Conservation (phyloP, 2,113 vertebrate genomes). For the Aphelocoma coerulescens region DNA sequence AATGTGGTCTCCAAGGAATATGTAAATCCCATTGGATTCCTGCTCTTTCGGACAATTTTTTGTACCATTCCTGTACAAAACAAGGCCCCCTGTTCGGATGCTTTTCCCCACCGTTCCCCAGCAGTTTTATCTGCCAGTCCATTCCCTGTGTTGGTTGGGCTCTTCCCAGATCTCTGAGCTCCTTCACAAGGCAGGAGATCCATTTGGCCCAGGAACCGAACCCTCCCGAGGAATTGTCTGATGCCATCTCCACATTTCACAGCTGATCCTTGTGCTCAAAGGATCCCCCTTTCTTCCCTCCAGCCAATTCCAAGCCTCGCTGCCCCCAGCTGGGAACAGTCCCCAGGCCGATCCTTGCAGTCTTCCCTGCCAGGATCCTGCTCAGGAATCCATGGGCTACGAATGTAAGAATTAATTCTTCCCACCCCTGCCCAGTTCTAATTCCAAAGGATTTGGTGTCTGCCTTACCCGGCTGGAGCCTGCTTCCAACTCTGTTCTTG, state of each 20-base stretch:
- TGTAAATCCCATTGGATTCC: too few species aligned
- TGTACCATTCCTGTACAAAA: background rate
- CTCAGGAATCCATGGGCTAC: background rate
- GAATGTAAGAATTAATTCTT: background rate
- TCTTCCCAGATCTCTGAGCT: background rate
- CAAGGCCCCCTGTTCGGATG: fast-evolving
- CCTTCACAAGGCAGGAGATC: background rate
- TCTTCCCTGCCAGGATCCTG: background rate
- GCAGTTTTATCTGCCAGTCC: background rate
- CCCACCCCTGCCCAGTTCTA: too few species aligned
- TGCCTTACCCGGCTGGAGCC: too few species aligned
- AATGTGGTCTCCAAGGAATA: too few species aligned
- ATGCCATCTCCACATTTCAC: background rate
- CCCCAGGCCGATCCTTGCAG: background rate
- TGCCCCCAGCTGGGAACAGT: background rate
- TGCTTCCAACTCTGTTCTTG: too few species aligned
- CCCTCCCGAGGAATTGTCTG: background rate
- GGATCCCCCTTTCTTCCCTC: background rate
- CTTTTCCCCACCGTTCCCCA: background rate
- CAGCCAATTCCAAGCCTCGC: background rate
- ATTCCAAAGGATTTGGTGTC: too few species aligned
- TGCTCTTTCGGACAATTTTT: too few species aligned
- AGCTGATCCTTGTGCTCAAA: background rate
- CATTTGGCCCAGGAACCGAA: background rate
- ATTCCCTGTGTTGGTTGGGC: background rate